These are phyloP conservation scores for Ephestia elutella DNA, from an alignment of 1,140 invertebrate species.

Conservation along the genomic window DNA sequence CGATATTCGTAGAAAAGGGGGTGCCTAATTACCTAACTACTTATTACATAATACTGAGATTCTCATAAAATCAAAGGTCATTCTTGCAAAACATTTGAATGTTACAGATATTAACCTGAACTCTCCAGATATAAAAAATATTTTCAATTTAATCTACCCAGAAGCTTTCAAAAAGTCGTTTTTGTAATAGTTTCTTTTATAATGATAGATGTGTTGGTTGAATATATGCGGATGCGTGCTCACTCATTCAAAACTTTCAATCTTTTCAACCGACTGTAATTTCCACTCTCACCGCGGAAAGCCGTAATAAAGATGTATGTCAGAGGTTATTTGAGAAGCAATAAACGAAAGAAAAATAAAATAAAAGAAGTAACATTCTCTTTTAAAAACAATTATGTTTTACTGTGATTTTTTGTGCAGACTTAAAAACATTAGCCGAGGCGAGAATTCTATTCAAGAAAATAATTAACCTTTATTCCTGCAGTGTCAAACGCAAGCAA, in stretches of 20 bases:
- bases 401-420: slow-evolving; percentile 19
- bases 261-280: background rate
- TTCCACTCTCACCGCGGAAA: background rate
- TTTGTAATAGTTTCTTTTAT: too few species aligned
- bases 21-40: too few species aligned
- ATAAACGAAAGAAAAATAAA: background rate
- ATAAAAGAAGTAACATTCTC: slow-evolving; percentile 16
- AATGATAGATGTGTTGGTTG: background rate
- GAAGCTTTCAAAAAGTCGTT: too few species aligned
- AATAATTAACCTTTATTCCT: slow-evolving; percentile 40
- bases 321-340: background rate
- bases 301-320: background rate
- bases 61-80: too few species aligned
- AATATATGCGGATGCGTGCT: slow-evolving; percentile 3
- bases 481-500: slow-evolving; percentile 36
- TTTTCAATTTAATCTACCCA: too few species aligned
- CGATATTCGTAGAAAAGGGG: too few species aligned
- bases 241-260: background rate
- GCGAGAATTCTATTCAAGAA: slow-evolving; percentile 27
- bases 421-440: background rate
- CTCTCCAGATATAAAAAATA: too few species aligned
- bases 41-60: too few species aligned
- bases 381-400: slow-evolving; percentile 14
- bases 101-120: too few species aligned
- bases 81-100: too few species aligned